Conservation (phyloP, 2,888 invertebrate species). For the Limnephilus rhombicus region DNA sequence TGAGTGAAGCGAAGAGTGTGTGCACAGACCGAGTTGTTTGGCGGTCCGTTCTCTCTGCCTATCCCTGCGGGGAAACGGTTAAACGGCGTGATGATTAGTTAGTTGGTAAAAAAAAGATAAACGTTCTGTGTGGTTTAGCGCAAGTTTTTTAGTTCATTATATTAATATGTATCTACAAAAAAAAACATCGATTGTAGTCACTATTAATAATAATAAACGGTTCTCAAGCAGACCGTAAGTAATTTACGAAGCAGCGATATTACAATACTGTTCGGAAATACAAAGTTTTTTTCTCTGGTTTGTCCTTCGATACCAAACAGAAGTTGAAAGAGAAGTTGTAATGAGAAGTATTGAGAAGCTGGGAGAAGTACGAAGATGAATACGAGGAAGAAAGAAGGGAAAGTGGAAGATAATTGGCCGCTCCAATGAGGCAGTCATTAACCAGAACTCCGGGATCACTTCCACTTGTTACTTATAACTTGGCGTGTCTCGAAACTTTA, state of each 20-base stretch:
- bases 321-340: neutral
- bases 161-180: neutral
- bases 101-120: too few relatives aligned
- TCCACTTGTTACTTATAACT: neutral
- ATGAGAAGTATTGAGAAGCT: neutral
- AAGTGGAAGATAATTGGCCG: constrained; percentile 4
- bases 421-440: neutral
- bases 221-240: neutral
- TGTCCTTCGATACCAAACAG: too few relatives aligned
- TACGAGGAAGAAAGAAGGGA: neutral
- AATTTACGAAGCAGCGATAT: neutral
- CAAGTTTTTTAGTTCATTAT: too few relatives aligned
- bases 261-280: neutral
- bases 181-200: neutral
- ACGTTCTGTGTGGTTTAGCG: too few relatives aligned
- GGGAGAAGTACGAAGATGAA: neutral
- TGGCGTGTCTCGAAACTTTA: neutral
- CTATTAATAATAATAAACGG: neutral
- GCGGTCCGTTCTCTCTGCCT: too few relatives aligned
- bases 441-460: neutral
- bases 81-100: too few relatives aligned
- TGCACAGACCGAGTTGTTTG: too few relatives aligned
- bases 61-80: too few relatives aligned
- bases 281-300: too few relatives aligned
- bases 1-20: too few relatives aligned